Conservation (phyloP, 2,797 vertebrate species). For the Hafferia zeledoni region DNA sequence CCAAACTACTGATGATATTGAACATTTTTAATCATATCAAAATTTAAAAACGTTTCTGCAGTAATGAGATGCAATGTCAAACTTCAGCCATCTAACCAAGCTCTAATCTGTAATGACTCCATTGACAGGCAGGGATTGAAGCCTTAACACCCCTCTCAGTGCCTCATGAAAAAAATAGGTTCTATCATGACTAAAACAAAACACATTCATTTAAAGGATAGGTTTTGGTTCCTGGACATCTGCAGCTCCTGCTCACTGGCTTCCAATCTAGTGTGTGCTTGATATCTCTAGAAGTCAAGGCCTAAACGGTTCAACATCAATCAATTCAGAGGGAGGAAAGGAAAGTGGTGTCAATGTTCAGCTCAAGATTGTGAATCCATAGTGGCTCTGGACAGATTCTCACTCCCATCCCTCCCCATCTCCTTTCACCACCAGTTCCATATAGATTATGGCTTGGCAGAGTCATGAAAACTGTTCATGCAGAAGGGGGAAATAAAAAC, state of each 20-base stretch:
- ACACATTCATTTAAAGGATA: not conserved
- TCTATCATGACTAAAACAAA: not conserved
- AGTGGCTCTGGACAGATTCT: not conserved
- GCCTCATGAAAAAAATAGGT: not conserved
- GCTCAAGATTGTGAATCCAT: not conserved
- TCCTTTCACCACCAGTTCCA: not conserved
- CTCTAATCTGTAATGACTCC: not conserved
- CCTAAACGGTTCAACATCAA: not conserved
- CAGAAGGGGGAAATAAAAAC: constrained; percentile 4
- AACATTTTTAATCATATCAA: not conserved
- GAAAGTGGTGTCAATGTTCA: not conserved
- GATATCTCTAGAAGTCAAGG: not conserved
- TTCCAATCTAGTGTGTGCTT: not conserved
- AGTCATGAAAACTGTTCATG: not conserved
- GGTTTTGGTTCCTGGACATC: not conserved
- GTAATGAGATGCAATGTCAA: not conserved
- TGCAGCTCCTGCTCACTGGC: not conserved
- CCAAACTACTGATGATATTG: not conserved
- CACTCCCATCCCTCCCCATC: not conserved
- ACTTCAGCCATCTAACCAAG: not conserved
- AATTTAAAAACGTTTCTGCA: not conserved
- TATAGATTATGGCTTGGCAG: not conserved
- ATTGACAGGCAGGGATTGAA: not conserved
- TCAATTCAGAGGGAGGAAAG: not conserved
- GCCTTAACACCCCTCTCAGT: not conserved